Conservation (phyloP, 2,797 vertebrate genomes). For the Monodelphis domestica region DNA sequence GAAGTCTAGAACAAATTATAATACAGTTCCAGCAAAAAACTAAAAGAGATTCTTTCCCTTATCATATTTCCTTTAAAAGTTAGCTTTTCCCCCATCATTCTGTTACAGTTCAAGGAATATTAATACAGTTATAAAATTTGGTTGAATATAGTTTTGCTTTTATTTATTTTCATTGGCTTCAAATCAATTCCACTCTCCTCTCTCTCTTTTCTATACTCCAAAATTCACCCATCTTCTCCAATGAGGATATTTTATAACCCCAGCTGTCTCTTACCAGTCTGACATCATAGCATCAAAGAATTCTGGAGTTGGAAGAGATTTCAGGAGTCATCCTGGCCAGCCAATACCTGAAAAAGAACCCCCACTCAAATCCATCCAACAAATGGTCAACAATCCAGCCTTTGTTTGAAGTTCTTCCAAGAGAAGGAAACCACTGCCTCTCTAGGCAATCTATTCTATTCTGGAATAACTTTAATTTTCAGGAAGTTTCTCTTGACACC, state of each 20-base stretch:
- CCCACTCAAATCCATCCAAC: not conserved
- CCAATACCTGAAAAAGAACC: not conserved
- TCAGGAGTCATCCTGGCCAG: not conserved
- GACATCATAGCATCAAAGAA: not conserved
- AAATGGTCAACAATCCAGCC: not conserved
- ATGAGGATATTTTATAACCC: slow-evolving; percentile 42
- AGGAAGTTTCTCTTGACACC: not conserved
- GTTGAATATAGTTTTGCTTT: not conserved
- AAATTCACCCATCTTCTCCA: slow-evolving; percentile 25
- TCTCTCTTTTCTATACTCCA: slow-evolving; percentile 48
- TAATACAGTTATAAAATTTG: slow-evolving; percentile 26
- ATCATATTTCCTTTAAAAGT: slow-evolving; percentile 39
- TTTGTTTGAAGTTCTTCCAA: not conserved
- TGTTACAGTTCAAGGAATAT: slow-evolving; percentile 56
- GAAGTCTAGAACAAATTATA: slow-evolving; percentile 22
- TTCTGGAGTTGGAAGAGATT: no score
- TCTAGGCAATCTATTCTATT: not conserved
- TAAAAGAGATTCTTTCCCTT: not conserved
- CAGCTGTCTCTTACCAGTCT: slow-evolving; percentile 30
- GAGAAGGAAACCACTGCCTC: not conserved
- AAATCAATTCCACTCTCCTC: slow-evolving; percentile 1
- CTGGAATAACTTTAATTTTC: not conserved
- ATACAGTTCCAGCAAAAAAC: slow-evolving; percentile 6
- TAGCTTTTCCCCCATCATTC: slow-evolving; percentile 41
- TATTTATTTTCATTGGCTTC: slow-evolving; percentile 61